These are phyloP conservation scores for Spinus pinus DNA, from an alignment of 2,797 vertebrate species.

Conservation along the genomic window DNA sequence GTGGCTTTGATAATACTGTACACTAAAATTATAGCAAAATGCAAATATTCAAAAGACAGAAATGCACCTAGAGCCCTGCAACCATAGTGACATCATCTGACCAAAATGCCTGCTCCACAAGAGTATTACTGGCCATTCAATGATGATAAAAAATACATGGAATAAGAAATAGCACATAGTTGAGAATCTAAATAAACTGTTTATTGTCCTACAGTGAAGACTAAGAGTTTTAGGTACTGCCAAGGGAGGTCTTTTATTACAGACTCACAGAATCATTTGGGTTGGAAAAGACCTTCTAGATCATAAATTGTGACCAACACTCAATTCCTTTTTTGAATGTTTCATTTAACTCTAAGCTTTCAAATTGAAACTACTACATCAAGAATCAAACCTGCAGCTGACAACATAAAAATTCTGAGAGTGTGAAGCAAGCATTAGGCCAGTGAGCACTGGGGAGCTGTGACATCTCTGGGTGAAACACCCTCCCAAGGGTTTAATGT, in stretches of 20 bases:
- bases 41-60: background rate
- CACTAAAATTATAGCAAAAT: background rate
- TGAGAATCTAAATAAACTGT: background rate
- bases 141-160: background rate
- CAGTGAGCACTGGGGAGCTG: background rate
- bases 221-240: background rate
- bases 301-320: background rate
- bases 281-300: background rate
- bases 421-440: background rate
- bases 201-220: background rate
- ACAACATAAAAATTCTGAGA: background rate
- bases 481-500: background rate
- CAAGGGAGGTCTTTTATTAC: background rate
- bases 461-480: background rate
- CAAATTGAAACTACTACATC: background rate
- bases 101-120: background rate
- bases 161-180: background rate
- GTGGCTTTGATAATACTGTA: background rate
- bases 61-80: background rate
- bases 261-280: background rate
- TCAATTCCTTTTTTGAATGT: background rate
- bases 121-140: background rate
- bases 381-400: background rate
- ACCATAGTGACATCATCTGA: accelerated
- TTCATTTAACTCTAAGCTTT: background rate